Conservation (phyloP, 2,113 vertebrate genomes). For the Ageneiosus marmoratus region DNA sequence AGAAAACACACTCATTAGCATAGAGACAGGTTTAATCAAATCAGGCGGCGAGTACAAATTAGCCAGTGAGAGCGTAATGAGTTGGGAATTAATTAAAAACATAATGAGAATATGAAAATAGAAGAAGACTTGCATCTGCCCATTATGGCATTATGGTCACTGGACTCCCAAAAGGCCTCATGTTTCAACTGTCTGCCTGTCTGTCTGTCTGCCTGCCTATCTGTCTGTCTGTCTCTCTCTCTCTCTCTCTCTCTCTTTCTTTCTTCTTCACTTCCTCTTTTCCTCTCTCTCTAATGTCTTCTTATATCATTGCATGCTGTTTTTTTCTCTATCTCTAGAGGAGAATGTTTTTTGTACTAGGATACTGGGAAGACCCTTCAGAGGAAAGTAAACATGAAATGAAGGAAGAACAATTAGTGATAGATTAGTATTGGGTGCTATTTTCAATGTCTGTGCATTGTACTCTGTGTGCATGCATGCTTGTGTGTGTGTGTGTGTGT, state of each 20-base stretch:
- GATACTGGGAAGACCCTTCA: not conserved
- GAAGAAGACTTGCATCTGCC: conserved; percentile 70
- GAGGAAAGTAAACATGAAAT: conserved; percentile 23
- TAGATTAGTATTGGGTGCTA: not conserved
- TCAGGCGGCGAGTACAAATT: conserved; percentile 81
- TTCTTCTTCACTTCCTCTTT: conserved; percentile 17
- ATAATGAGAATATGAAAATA: conserved; percentile 75
- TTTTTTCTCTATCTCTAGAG: not conserved
- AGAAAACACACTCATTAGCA: conserved; percentile 88
- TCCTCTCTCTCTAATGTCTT: too few species aligned
- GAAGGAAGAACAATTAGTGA: conserved; percentile 8
- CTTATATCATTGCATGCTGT: not conserved
- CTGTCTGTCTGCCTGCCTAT: not conserved
- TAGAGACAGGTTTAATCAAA: conserved; percentile 89
- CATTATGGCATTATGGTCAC: conserved; percentile 77
- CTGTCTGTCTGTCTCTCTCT: conserved; percentile 1
- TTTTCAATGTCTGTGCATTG: not conserved
- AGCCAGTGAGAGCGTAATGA: conserved; percentile 84
- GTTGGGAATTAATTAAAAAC: conserved; percentile 88
- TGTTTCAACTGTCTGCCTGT: conserved; percentile 39
- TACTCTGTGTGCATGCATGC: not conserved
- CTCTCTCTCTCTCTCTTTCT: conserved; percentile 51
- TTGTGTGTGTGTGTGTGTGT: not conserved
- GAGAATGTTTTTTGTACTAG: not conserved
- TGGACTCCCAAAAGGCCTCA: conserved; percentile 67